These are phyloP conservation scores for Anoncus sp. DNA, from an alignment of 2,888 invertebrate genomes.

Conservation along the genomic window DNA sequence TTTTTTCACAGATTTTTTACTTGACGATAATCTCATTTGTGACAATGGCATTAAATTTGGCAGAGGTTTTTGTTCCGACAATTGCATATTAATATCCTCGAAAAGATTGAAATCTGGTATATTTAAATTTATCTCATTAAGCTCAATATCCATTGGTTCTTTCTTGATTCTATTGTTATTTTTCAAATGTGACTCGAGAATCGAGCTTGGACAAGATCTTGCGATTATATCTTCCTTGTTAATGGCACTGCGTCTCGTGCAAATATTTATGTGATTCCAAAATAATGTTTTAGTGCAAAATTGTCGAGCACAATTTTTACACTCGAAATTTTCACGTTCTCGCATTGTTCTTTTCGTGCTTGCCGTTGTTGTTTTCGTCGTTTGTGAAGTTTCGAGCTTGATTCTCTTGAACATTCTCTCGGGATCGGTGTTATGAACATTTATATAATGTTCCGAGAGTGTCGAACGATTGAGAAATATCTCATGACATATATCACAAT, in stretches of 20 bases:
- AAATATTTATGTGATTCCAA: slow-evolving; percentile 79
- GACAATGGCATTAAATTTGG: slow-evolving; percentile 80
- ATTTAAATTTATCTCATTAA: slow-evolving; percentile 78
- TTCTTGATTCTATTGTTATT: slow-evolving; percentile 80
- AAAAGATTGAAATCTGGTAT: slow-evolving; percentile 82
- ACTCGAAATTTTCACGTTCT: slow-evolving; percentile 77
- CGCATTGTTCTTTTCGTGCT: slow-evolving; percentile 68
- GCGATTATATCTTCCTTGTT: slow-evolving; percentile 48
- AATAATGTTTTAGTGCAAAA: slow-evolving; percentile 79
- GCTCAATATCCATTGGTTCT: slow-evolving; percentile 63
- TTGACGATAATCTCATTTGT: slow-evolving; percentile 63
- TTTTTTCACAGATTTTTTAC: slow-evolving; percentile 2
- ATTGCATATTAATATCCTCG: slow-evolving; percentile 81
- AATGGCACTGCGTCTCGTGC: slow-evolving; percentile 66
- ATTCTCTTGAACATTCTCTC: slow-evolving; percentile 74
- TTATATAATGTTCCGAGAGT: slow-evolving; percentile 78
- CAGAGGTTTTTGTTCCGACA: slow-evolving; percentile 80
- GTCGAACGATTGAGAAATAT: slow-evolving; percentile 79
- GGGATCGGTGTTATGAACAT: slow-evolving; percentile 80
- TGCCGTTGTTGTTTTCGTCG: background rate
- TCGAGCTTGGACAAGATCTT: slow-evolving; percentile 69
- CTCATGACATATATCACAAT: slow-evolving; percentile 81
- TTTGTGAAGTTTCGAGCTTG: slow-evolving; percentile 64
- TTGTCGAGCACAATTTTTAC: slow-evolving; percentile 79
- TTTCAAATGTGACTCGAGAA: slow-evolving; percentile 79